Evolutionary conservation across 1,140 invertebrate genomes (phyloP), one percentile per base, ranked within the genome.

Genomic region (Drosophila bipectinata): DNA sequence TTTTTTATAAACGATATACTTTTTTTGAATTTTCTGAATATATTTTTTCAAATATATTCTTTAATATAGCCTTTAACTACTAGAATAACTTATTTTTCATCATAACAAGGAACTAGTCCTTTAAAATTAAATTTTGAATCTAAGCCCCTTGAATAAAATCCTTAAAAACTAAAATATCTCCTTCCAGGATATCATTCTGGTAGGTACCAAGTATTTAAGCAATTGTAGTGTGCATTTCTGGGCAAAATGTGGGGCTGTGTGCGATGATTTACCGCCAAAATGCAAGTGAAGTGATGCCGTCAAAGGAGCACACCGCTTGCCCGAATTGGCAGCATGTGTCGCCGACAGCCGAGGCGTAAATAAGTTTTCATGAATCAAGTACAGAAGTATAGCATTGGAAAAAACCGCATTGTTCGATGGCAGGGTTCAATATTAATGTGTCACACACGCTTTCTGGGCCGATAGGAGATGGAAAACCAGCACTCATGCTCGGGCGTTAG

Each of bases 271-370:
- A 83, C 61, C 57, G 54, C 61, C 63, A 62, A 72, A 62, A 57
- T 66, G 81, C 53, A 51, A 74, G 53, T 77, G 53, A 84, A 66
- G 64, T 62, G 64, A 64, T 63, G 77, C 52, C 78, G 69, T 82
- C 79, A 82, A 67, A 72, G 72, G 51, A 37, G 37, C 58, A 26
- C 30, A 49, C 41, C 57, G 55, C 21, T 62, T 28, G 34, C 34
- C 47, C 51, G 47, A 57, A 48, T 51, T 30, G 37, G 67, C 28
- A 34, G 49, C 63, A 71, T 73, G 48, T 66, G 52, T 32, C 48
- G 26, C 32, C 21, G 52, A 53, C 51, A 71, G 47, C 15, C 39
- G 47, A 52, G 47, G 74, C 62, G 76, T 61, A 57, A 74, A 74
- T 41, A 47, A 55, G 45, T 56, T 61, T 48, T n/a, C 57, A 44